Conservation (phyloP, 2,797 vertebrate genomes). For the Protosalanx chinensis region DNA sequence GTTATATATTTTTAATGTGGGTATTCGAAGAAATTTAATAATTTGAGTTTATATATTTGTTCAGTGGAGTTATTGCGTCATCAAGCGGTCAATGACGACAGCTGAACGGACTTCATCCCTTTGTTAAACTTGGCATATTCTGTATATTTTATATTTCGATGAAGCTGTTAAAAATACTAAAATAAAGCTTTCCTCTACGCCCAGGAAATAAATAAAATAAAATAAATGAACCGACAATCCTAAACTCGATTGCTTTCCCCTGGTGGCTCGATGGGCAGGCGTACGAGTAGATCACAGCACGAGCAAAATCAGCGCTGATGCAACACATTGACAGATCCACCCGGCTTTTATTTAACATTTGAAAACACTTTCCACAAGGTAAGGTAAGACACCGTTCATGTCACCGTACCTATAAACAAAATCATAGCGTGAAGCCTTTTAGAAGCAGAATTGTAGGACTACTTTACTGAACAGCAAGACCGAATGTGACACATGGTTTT, state of each 20-base stretch:
- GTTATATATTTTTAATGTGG: too few relatives aligned
- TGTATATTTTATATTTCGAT: too few relatives aligned
- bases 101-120: not conserved
- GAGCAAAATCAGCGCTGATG: slow-evolving; percentile 62
- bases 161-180: too few relatives aligned
- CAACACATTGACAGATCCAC: slow-evolving; percentile 57
- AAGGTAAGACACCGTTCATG: slow-evolving; percentile 31
- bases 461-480: too few relatives aligned
- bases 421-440: not conserved
- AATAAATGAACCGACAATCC: too few relatives aligned
- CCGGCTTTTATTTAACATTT: slow-evolving; percentile 19
- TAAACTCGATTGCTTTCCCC: slow-evolving; percentile 47
- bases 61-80: not conserved
- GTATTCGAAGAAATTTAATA: too few relatives aligned
- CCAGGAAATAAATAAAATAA: too few relatives aligned
- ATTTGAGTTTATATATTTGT: too few relatives aligned
- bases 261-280: not conserved
- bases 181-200: too few relatives aligned
- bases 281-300: slow-evolving; percentile 46
- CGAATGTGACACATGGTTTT: slow-evolving; percentile 48
- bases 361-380: not conserved
- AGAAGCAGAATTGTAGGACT: not conserved
- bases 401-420: accelerated
- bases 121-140: too few relatives aligned
- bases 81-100: not conserved